Conservation (phyloP, 2,888 invertebrate genomes). For the Trichopria drosophilae region DNA sequence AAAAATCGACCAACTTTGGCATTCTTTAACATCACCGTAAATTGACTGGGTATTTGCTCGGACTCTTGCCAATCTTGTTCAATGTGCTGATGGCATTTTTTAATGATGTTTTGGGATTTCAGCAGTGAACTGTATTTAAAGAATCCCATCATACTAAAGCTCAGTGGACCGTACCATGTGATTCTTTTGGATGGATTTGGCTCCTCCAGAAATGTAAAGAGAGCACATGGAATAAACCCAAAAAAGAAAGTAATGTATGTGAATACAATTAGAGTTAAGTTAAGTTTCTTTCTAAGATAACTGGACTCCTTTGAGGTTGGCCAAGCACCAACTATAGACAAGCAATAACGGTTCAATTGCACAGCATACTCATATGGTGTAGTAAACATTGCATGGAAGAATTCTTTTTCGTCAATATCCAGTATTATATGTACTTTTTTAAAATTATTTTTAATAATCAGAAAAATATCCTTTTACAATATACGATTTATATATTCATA, state of each 20-base stretch:
- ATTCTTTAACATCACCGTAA: conserved; percentile 41
- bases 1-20: conserved; percentile 41
- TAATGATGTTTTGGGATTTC: conserved; percentile 24
- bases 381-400: too few species aligned
- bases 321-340: conserved; percentile 47
- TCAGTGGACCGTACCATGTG: conserved; percentile 39
- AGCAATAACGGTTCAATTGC: conserved; percentile 44
- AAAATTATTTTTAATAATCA: too few species aligned
- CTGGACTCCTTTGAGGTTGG: conserved; percentile 28
- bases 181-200: conserved; percentile 35
- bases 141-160: conserved; percentile 42
- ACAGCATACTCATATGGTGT: too few species aligned
- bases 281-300: too few species aligned
- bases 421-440: too few species aligned
- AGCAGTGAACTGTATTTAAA: conserved; percentile 40
- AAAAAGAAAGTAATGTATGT: too few species aligned
- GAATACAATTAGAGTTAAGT: too few species aligned
- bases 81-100: conserved; percentile 37
- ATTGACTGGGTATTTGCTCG: conserved; percentile 16
- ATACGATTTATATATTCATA: too few species aligned
- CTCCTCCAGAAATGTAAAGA: conserved; percentile 37
- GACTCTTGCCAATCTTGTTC: conserved; percentile 42
- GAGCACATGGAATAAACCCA: conserved; percentile 34
- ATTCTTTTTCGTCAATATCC: too few species aligned
- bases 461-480: too few species aligned